These are phyloP conservation scores for Arnoldichthys spilopterus DNA, from an alignment of 2,797 vertebrate species.

Conservation along the genomic window DNA sequence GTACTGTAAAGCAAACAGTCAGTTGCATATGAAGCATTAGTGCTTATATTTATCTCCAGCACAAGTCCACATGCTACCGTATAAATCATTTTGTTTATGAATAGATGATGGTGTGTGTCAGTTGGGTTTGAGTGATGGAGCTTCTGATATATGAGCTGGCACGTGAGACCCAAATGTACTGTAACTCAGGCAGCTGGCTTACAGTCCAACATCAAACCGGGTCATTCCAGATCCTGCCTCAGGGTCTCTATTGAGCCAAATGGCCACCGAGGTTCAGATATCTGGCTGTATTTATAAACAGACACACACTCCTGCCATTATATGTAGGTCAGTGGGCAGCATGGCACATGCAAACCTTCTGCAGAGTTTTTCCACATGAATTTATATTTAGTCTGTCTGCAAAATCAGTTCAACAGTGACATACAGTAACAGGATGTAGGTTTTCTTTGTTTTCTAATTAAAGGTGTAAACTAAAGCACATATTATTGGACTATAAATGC, in stretches of 20 bases:
- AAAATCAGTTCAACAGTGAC: slow-evolving; percentile 18
- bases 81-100: background rate
- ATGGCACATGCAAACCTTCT: slow-evolving; percentile 27
- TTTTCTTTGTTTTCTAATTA: background rate
- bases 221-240: slow-evolving; percentile 20
- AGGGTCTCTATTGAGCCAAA: slow-evolving; percentile 13
- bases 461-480: background rate
- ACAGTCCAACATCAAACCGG: slow-evolving; percentile 17
- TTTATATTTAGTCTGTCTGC: slow-evolving; percentile 29
- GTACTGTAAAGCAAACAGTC: background rate
- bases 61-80: background rate
- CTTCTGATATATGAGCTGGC: slow-evolving; percentile 22
- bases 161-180: background rate
- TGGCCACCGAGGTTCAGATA: slow-evolving; percentile 53
- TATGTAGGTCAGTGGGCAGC: slow-evolving; percentile 58
- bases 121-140: background rate
- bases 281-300: slow-evolving; percentile 61
- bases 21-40: background rate
- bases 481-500: background rate
- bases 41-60: background rate
- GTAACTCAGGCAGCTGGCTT: slow-evolving; percentile 4
- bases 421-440: background rate
- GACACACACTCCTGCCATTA: slow-evolving; percentile 14
- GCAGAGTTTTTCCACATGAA: slow-evolving; percentile 20
- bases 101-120: background rate